Evolutionary conservation across 2,113 vertebrate species (phyloP).

Genomic region (Damaliscus lunatus): DNA sequence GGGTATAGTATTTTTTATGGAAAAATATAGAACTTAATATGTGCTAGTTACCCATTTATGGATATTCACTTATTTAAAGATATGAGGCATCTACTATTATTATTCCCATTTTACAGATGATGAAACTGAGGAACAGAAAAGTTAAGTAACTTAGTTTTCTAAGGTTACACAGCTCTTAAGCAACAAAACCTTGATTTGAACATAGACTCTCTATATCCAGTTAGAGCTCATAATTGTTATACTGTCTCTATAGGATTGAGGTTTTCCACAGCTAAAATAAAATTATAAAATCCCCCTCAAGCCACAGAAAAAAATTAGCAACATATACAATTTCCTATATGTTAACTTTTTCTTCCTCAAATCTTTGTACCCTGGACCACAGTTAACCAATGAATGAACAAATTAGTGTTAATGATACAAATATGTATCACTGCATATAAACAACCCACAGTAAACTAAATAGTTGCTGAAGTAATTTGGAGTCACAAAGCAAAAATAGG

Average conservation of each 20-base stretch:
- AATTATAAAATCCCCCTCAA: background rate
- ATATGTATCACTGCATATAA: background rate
- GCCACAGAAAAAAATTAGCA: background rate
- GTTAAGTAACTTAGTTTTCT: background rate
- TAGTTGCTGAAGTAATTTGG: background rate
- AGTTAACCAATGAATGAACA: conserved; percentile 7
- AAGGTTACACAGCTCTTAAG: background rate
- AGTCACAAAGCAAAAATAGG: background rate
- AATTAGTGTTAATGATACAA: background rate
- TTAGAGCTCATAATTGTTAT: background rate
- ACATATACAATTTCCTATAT: background rate
- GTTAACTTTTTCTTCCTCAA: background rate
- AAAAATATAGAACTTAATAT: background rate
- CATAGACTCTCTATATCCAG: background rate
- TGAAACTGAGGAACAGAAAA: background rate
- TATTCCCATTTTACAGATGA: background rate
- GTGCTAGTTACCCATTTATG: background rate
- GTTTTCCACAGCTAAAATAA: background rate
- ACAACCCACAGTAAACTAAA: background rate
- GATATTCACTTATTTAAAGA: background rate
- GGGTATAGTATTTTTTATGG: background rate
- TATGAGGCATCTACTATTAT: background rate
- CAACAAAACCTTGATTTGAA: background rate
- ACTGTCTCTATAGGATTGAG: background rate
- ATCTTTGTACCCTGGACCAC: background rate